Base-by-base conservation (phyloP, 2,888 invertebrate species). In the Cyclophora punctaria region DNA sequence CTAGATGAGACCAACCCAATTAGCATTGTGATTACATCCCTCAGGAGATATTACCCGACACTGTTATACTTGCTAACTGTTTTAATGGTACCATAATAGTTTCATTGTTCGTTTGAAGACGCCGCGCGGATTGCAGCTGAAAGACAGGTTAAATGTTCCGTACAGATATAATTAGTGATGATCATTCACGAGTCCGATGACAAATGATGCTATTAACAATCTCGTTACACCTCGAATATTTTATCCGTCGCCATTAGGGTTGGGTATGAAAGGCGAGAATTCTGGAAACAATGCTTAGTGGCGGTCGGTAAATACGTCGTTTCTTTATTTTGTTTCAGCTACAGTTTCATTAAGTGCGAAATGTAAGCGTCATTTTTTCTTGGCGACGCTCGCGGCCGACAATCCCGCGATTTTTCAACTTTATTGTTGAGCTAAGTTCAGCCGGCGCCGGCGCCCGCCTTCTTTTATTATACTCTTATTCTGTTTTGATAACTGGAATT, bases 301-400 rank as follows among this genome's bases (percentile, higher is more conserved):
- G 67, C 65, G 73, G 69, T 65, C 64, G 69, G 79, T 81, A 80
- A 86, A 83, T 78, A 77, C 75, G 74, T 62, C 67, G 71, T 73
- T 81, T 78, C 75, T 83, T 82, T 83, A 83, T 85, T 83, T 81
- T 80, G 76, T 83, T 84, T 79, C 77, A 66, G 79, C 76, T 73
- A 83, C 85, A 81, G 84, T 85, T 87, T 86, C 84, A 86, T 86
- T 87, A 86, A 82, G 85, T 86, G 85, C 83, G 80, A 85, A 80
- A 80, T 82, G 85, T 79, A 69, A 68, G 78, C 73, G 76, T 78
- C 77, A 79, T 81, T 83, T 84, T 81, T 82, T 78, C 72, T 71
- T 69, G 69, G 75, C 79, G 76, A 71, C 76, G 78, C 79, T 76
- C 74, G 77, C 71, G 71, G 75, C 74, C 69, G 62, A 68, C 78